Conservation (phyloP, 2,113 vertebrate genomes). For the Procavia capensis region DNA sequence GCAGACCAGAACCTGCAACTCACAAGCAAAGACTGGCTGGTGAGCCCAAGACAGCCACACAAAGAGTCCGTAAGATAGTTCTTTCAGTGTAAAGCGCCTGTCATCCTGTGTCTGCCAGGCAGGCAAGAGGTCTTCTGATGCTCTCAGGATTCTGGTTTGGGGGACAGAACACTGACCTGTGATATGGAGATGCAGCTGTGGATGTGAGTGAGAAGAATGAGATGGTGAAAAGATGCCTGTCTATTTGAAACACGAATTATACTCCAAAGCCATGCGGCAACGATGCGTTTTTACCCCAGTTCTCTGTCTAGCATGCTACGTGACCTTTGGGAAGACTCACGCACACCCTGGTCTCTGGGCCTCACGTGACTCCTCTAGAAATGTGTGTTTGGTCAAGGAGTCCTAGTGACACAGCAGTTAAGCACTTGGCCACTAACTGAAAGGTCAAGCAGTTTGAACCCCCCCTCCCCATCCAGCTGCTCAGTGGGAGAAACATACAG, state of each 20-base stretch:
- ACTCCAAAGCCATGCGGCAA: neutral
- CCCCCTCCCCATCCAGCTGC: neutral
- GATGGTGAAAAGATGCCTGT: neutral
- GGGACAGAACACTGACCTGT: neutral
- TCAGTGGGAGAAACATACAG: neutral
- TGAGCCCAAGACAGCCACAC: neutral
- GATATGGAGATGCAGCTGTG: neutral
- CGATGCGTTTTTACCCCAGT: neutral
- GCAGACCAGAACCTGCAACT: neutral
- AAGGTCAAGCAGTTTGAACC: neutral
- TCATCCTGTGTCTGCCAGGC: neutral
- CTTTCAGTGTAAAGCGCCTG: neutral
- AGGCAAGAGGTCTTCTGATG: rapidly evolving
- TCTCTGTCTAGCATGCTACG: neutral
- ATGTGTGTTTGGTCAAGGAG: neutral
- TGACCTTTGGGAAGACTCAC: neutral
- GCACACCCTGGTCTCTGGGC: neutral
- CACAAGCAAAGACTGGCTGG: neutral
- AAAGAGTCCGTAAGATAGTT: neutral
- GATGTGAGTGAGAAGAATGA: neutral
- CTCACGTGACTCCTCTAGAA: neutral
- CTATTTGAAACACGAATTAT: neutral
- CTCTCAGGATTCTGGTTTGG: rapidly evolving
- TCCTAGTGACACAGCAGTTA: no score
- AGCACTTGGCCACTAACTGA: no score